Conservation (phyloP, 2,888 invertebrate species). For the Watsonalla binaria region DNA sequence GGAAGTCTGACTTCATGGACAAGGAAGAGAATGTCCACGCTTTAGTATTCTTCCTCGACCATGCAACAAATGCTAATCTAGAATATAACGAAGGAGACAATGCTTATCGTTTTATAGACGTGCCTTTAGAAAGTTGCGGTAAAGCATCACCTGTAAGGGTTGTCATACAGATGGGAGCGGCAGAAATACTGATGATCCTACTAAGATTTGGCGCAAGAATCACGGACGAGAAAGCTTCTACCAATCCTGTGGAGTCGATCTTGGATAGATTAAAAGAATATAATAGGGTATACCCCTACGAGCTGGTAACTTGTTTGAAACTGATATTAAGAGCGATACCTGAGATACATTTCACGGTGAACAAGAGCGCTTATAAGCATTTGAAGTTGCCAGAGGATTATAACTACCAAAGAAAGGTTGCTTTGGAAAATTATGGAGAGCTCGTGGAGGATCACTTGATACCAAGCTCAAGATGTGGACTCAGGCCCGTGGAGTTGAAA, state of each 20-base stretch:
- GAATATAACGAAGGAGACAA: conserved; percentile 69
- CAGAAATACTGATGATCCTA: conserved; percentile 86
- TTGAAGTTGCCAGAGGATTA: conserved; percentile 59
- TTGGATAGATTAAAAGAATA: conserved; percentile 82
- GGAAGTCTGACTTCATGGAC: conserved; percentile 90
- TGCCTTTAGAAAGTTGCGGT: conserved; percentile 90
- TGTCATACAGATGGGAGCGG: conserved; percentile 84
- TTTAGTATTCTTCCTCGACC: conserved; percentile 86
- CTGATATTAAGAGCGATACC: conserved; percentile 82
- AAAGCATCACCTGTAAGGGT: conserved; percentile 85
- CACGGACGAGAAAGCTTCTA: conserved; percentile 76
- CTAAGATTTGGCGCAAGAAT: conserved; percentile 84
- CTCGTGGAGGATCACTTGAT: conserved; percentile 79
- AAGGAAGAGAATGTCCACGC: conserved; percentile 89
- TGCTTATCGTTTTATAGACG: conserved; percentile 83
- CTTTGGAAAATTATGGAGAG: conserved; percentile 63
- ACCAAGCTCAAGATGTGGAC: conserved; percentile 79
- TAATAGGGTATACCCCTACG: conserved; percentile 82
- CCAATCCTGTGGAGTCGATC: conserved; percentile 81
- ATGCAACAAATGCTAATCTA: conserved; percentile 83
- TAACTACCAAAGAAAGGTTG: conserved; percentile 63
- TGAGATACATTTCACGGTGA: conserved; percentile 71
- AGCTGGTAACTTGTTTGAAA: conserved; percentile 83
- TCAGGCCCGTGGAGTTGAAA: conserved; percentile 83
- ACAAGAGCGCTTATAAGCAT: conserved; percentile 48